Base-by-base conservation (phyloP, 2,797 vertebrate species). In the Typhlichthys eigenmanni region DNA sequence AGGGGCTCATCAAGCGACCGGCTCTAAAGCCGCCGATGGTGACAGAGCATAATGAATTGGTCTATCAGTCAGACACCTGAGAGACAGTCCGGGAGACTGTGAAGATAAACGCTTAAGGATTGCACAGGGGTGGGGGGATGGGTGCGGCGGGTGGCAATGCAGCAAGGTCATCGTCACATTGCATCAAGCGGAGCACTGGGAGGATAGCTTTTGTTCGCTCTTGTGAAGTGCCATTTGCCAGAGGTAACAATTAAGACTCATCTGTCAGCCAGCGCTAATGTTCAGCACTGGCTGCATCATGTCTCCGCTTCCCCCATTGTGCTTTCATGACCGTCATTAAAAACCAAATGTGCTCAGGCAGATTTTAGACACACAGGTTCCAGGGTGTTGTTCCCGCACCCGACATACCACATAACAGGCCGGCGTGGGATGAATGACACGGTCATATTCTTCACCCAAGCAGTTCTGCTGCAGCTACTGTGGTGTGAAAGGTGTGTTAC, bases 231-330 rank as follows among this genome's bases (percentile, higher is more conserved):
- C 71, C 75, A 57, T 84, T 88, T 71, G 89, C 90, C 88, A 85
- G 83, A 75, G 87, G 89, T 88, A 89, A 91, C 89, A 91, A 91
- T 91, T 91, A 91, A 87, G 87, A 83, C 87, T 89, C 86, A 83
- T 88, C 85, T 87, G 85, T 91, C 88, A 88, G 85, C 81, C 34
- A 59, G 8, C 79, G 68, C 86, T 86, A 84, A 91, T 87, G 81
- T 79, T 86, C 78, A 46, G 29, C 68, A 12, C 60, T 56, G 72
- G 66, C 77, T 24, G 24, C 24, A 24, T 24, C 24, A 24, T 78
- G 68, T 51, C 76, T 72, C 78, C 55, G 66, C 74, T 66, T 59
- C 67, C 80, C 78, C 66, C 69, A 69, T 81, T 78, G 68, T 4
- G 60, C 62, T 78, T 85, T 85, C 75, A 76, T 60, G 29, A 76